A percentile compares a stretch with the other conserved stretches of the same genome.
Evolutionary conservation across 2,113 vertebrate species (phyloP).

Genomic region (Abramis brama): DNA sequence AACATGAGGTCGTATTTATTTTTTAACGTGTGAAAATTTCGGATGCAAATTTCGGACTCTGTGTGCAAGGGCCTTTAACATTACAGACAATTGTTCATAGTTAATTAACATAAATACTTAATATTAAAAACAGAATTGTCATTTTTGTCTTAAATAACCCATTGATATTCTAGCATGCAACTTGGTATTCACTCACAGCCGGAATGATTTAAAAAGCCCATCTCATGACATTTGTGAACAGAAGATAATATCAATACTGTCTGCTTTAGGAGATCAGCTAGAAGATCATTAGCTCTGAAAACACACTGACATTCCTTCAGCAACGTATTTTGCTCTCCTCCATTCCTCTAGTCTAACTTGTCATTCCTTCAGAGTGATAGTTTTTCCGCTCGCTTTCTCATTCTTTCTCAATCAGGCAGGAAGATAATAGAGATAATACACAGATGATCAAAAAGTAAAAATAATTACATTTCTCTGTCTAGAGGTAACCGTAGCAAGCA

Average conservation of each 20-base stretch:
- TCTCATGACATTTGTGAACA: too few relatives aligned
- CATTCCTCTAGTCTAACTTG: not conserved
- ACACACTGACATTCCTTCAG: not conserved
- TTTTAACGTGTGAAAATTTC: too few relatives aligned
- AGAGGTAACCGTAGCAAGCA: not conserved
- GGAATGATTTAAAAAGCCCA: too few relatives aligned
- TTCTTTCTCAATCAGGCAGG: not conserved
- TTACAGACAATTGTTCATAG: too few relatives aligned
- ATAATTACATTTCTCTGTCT: conserved; percentile 18
- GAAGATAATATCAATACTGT: not conserved
- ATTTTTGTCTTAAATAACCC: too few relatives aligned
- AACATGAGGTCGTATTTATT: too few relatives aligned
- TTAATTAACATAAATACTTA: too few relatives aligned
- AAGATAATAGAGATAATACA: not conserved
- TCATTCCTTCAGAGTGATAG: not conserved
- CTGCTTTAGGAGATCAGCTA: not conserved
- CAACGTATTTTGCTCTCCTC: not conserved
- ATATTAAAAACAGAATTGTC: too few relatives aligned
- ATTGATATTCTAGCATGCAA: too few relatives aligned
- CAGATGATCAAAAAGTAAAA: conserved; percentile 20
- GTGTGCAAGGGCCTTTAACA: too few relatives aligned
- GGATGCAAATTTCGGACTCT: too few relatives aligned
- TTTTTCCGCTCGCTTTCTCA: not conserved
- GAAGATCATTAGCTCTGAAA: not conserved
- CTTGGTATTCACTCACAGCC: too few relatives aligned